Conservation (phyloP, 1,140 invertebrate species). For the Drosophila kohkoa region DNA sequence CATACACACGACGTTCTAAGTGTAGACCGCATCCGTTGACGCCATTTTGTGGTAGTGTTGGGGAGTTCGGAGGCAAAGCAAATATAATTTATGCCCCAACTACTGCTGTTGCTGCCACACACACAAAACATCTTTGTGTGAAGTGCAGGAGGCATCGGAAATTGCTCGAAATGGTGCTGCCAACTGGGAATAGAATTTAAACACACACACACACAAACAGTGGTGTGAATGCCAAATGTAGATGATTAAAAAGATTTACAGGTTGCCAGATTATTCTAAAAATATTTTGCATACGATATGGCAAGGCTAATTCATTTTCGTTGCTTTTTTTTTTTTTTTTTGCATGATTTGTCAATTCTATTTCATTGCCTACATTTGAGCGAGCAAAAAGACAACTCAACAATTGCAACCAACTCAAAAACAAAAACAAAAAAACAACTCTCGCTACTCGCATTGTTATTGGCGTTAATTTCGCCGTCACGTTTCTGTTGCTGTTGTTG, state of each 20-base stretch:
- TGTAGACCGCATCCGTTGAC: conserved; percentile 63
- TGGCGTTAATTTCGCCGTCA: conserved; percentile 68
- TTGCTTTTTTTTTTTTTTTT: background rate
- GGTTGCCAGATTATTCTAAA: conserved; percentile 32
- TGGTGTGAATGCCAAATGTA: background rate
- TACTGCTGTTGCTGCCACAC: conserved; percentile 4
- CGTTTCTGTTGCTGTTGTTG: conserved; percentile 7
- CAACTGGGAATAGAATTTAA: conserved; percentile 31
- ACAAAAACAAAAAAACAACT: conserved; percentile 10
- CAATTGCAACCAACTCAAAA: conserved; percentile 17
- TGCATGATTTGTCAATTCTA: background rate
- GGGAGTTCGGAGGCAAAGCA: conserved; percentile 38
- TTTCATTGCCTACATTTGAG: conserved; percentile 43
- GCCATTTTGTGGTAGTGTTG: conserved; percentile 46
- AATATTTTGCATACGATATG: conserved; percentile 15
- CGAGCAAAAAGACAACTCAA: conserved; percentile 13
- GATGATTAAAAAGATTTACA: conserved; percentile 34
- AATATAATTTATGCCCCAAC: conserved; percentile 76
- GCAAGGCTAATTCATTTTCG: conserved; percentile 24
- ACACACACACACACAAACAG: conserved; percentile 11
- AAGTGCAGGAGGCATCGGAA: conserved; percentile 30
- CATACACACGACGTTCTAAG: background rate
- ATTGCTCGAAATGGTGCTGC: conserved; percentile 33
- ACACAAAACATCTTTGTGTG: conserved; percentile 38
- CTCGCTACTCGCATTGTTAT: conserved; percentile 63